phyloP scores from a whole-genome alignment of 1,140 invertebrate species.

The Leptinotarsa undecemlineata region DNA sequence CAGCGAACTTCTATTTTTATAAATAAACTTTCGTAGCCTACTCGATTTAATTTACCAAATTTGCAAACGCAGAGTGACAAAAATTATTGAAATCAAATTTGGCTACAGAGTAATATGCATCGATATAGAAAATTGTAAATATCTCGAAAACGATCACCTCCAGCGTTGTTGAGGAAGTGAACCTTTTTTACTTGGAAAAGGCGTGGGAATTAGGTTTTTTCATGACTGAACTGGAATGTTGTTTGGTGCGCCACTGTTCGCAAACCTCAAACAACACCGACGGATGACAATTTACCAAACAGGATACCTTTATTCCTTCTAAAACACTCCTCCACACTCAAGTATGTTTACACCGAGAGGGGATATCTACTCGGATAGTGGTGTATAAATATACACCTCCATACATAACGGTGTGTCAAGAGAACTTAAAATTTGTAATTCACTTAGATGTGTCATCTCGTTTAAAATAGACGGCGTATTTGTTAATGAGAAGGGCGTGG shows the following conservation, averaged over 20 bases:
- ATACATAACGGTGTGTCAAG: neutral
- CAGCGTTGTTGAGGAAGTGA: too few species aligned
- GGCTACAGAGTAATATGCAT: too few species aligned
- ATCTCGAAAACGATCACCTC: too few species aligned
- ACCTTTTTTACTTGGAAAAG: too few species aligned
- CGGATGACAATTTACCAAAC: neutral
- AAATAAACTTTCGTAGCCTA: too few species aligned
- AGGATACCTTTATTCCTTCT: neutral
- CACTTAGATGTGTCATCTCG: constrained; percentile 7
- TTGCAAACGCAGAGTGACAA: too few species aligned
- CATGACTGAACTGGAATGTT: too few species aligned
- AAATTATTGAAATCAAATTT: too few species aligned
- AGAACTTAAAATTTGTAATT: constrained; percentile 1
- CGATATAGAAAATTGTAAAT: too few species aligned
- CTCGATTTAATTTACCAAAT: too few species aligned
- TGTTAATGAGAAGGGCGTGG: constrained; percentile 4
- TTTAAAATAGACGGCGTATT: neutral
- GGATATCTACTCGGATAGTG: neutral
- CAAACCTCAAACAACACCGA: constrained; percentile 1
- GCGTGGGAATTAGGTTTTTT: too few species aligned
- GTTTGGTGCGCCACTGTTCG: neutral
- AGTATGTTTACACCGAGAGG: neutral
- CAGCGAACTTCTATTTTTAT: too few species aligned
- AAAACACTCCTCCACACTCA: neutral
- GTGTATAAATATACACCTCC: constrained; percentile 2